A percentile compares a stretch with the other conserved stretches of the same genome.
phyloP scores from a whole-genome alignment of 35 echinoderm and acorn worm species.

The Apostichopus japonicus region DNA sequence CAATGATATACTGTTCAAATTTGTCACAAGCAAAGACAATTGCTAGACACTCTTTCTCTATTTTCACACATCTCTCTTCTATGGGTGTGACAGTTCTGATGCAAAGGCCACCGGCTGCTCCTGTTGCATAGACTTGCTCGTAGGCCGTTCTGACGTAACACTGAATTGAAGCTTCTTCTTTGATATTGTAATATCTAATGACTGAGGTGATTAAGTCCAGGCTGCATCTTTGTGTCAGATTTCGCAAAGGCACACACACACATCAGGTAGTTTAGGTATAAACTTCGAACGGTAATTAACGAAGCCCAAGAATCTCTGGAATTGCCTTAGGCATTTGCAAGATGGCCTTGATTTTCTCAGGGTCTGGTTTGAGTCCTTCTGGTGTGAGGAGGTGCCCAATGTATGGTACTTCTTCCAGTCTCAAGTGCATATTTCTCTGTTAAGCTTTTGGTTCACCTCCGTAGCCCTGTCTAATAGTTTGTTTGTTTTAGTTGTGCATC shows the following conservation, averaged over 20 bases:
- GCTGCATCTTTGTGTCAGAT: background rate
- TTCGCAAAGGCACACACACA: background rate
- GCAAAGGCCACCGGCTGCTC: slow-evolving; percentile 46
- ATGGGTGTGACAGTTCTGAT: background rate
- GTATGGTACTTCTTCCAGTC: slow-evolving; percentile 61
- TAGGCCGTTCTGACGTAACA: slow-evolving; percentile 70
- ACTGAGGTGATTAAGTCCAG: slow-evolving; percentile 40
- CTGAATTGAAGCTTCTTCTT: slow-evolving; percentile 66
- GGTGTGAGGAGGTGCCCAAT: too few species aligned
- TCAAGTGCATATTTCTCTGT: slow-evolving; percentile 60
- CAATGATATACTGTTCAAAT: slow-evolving; percentile 25
- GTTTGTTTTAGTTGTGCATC: slow-evolving; percentile 9
- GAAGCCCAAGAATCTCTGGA: slow-evolving; percentile 6
- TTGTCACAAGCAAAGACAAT: slow-evolving; percentile 32
- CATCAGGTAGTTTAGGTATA: slow-evolving; percentile 11
- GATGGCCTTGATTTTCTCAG: too few species aligned
- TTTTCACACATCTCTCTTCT: slow-evolving; percentile 52
- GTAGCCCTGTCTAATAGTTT: slow-evolving; percentile 39
- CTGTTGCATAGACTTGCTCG: slow-evolving; percentile 17
- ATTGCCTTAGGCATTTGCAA: background rate
- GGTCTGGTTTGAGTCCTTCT: too few species aligned
- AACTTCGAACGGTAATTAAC: slow-evolving; percentile 16
- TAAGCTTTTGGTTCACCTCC: slow-evolving; percentile 66
- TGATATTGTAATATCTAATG: slow-evolving; percentile 66
- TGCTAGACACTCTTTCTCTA: slow-evolving; percentile 46